Evolutionary conservation across 1,140 invertebrate genomes (phyloP).

Genomic region (Camponotus vicinus): DNA sequence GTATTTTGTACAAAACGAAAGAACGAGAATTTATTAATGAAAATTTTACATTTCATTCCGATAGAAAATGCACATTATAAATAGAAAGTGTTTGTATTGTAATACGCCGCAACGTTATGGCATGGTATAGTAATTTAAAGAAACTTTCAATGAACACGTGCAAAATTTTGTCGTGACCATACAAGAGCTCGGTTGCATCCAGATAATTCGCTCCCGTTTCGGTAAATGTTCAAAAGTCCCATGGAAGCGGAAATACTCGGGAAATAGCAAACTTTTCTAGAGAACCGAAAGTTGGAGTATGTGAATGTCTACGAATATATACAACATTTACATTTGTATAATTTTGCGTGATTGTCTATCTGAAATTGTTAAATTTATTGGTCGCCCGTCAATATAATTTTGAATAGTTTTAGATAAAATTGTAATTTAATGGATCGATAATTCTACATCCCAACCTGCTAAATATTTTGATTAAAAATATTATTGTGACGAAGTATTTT

Average conservation of each 20-base stretch:
- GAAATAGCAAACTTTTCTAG: constrained; percentile 44
- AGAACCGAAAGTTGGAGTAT: background rate
- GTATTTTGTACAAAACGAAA: background rate
- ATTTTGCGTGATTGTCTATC: constrained; percentile 4
- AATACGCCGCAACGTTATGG: background rate
- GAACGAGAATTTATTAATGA: background rate
- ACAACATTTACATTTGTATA: constrained; percentile 7
- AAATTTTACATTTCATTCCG: constrained; percentile 24
- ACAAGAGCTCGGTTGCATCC: constrained; percentile 8
- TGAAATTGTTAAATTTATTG: background rate
- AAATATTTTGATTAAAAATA: background rate
- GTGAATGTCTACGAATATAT: background rate
- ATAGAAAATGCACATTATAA: background rate
- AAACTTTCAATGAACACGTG: constrained; percentile 54
- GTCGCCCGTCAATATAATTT: background rate
- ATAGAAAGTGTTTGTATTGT: background rate
- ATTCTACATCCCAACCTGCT: background rate
- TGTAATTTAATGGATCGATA: background rate
- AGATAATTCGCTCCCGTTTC: constrained; percentile 49
- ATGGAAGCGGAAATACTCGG: constrained; percentile 1
- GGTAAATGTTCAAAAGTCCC: constrained; percentile 28
- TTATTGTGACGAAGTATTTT: background rate
- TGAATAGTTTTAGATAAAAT: background rate
- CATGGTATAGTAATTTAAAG: constrained; percentile 27
- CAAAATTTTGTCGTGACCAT: constrained; percentile 49